A percentile compares a stretch with the other conserved stretches of the same genome.
These are phyloP conservation scores for Myotis findleyi DNA, from an alignment of 2,797 vertebrate genomes.

Conservation along the genomic window DNA sequence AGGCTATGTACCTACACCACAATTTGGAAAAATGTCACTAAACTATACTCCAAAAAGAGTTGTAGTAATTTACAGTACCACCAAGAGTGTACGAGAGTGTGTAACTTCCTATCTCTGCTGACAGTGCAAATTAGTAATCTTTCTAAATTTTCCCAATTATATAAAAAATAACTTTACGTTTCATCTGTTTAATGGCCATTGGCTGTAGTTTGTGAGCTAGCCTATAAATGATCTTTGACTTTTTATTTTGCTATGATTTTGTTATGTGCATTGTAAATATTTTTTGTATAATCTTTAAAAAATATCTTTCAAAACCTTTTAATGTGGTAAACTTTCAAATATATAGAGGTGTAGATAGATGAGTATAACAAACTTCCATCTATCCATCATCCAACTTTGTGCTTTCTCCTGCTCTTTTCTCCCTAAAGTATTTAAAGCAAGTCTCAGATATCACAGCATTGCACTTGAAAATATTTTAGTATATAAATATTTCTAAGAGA, in stretches of 20 bases:
- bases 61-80: not conserved
- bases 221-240: not conserved
- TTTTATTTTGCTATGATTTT: constrained; percentile 15
- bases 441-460: not conserved
- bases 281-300: not conserved
- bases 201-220: not conserved
- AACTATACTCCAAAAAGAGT: not conserved
- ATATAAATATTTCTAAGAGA: not conserved
- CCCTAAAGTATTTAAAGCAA: not conserved
- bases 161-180: constrained; percentile 6
- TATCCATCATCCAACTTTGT: not conserved
- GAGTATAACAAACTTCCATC: not conserved
- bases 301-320: not conserved
- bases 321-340: not conserved
- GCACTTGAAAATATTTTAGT: not conserved
- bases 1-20: not conserved
- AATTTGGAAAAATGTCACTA: constrained; percentile 22
- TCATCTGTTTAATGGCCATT: not conserved
- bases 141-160: not conserved
- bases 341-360: not conserved
- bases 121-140: not conserved
- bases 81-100: not conserved
- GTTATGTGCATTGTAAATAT: not conserved
- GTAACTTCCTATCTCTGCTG: not conserved
- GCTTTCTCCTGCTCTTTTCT: not conserved